Conservation (phyloP, 2,888 invertebrate genomes). For the Azorinus chamasolen region DNA sequence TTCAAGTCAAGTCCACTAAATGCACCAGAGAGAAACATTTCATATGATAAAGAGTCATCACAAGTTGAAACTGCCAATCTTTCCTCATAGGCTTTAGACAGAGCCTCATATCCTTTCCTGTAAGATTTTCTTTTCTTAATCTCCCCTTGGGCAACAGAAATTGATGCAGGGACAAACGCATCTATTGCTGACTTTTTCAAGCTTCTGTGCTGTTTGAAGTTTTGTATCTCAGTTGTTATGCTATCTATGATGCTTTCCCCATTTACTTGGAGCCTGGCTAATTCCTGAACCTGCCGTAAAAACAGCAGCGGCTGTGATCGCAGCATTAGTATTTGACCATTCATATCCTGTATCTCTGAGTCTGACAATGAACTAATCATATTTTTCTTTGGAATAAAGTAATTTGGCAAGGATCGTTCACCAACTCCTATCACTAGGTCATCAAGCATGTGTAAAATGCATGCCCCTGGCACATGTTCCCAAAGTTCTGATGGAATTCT, state of each 20-base stretch:
- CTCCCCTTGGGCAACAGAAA: slow-evolving; percentile 37
- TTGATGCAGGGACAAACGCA: slow-evolving; percentile 57
- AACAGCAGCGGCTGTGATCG: slow-evolving; percentile 44
- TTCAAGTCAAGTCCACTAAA: slow-evolving; percentile 32
- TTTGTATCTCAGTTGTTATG: slow-evolving; percentile 43
- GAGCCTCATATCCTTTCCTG: slow-evolving; percentile 44
- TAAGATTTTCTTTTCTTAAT: slow-evolving; percentile 34
- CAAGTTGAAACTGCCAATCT: slow-evolving; percentile 63
- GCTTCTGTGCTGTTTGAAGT: slow-evolving; percentile 35
- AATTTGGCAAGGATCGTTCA: slow-evolving; percentile 48
- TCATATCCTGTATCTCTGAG: slow-evolving; percentile 20
- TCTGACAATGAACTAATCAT: slow-evolving; percentile 49
- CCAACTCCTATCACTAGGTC: slow-evolving; percentile 38
- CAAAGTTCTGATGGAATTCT: slow-evolving; percentile 50
- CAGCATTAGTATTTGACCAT: slow-evolving; percentile 18
- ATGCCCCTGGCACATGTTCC: slow-evolving; percentile 44
- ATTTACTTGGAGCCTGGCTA: neutral
- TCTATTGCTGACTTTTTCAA: slow-evolving; percentile 43
- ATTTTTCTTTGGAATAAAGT: slow-evolving; percentile 58
- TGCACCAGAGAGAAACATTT: slow-evolving; percentile 54
- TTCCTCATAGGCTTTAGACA: slow-evolving; percentile 64
- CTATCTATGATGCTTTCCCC: slow-evolving; percentile 17
- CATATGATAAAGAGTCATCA: slow-evolving; percentile 61
- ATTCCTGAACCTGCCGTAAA: slow-evolving; percentile 32
- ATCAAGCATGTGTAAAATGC: slow-evolving; percentile 55